phyloP scores from a whole-genome alignment of 2,888 invertebrate genomes.

The Choreutis nemorana region DNA sequence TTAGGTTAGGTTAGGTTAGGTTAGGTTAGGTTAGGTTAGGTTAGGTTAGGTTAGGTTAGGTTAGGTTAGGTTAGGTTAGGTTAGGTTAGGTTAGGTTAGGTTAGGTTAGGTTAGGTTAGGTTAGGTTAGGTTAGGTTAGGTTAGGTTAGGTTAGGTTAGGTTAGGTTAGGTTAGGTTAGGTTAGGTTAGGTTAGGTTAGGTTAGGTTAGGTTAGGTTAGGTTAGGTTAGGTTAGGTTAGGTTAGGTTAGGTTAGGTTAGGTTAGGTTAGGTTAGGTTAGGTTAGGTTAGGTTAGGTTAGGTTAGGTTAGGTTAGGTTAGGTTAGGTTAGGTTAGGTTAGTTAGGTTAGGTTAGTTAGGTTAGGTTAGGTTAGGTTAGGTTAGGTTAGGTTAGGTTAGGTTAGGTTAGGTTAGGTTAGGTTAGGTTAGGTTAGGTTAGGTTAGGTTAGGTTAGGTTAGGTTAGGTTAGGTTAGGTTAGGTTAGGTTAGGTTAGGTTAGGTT shows the following conservation, averaged over 20 bases:
- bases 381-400: constrained; percentile 9
- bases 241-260: constrained; percentile 9
- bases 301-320: constrained; percentile 11
- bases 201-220: constrained; percentile 10
- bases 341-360: constrained; percentile 8
- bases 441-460: constrained; percentile 6
- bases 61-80: constrained; percentile 10
- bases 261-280: constrained; percentile 10
- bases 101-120: constrained; percentile 10
- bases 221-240: constrained; percentile 10
- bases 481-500: constrained; percentile 9
- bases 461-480: constrained; percentile 7
- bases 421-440: constrained; percentile 7
- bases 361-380: constrained; percentile 9
- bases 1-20: constrained; percentile 10
- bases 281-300: constrained; percentile 9
- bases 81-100: constrained; percentile 10
- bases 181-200: constrained; percentile 10
- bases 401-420: constrained; percentile 7
- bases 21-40: constrained; percentile 10
- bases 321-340: constrained; percentile 9
- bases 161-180: constrained; percentile 9
- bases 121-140: constrained; percentile 10
- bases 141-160: constrained; percentile 8
- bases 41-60: constrained; percentile 9